Evolutionary conservation across 2,113 vertebrate species (phyloP).

Genomic region (Hepsetus odoe): DNA sequence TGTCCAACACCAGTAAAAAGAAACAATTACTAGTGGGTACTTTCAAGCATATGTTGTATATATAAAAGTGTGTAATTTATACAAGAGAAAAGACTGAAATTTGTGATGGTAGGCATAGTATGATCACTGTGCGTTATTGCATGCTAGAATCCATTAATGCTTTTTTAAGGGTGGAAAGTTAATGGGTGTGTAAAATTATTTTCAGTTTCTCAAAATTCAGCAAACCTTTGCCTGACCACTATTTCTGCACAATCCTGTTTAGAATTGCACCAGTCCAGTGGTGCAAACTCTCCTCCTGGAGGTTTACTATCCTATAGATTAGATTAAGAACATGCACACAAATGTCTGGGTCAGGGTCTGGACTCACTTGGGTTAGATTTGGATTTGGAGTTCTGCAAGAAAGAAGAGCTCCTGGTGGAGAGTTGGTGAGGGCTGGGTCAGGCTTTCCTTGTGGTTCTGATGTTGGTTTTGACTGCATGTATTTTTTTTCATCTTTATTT

Average conservation of each 20-base stretch:
- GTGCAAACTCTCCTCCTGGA: background rate
- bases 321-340: background rate
- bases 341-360: no score
- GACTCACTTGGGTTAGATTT: no score
- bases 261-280: background rate
- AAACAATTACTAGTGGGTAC: no score
- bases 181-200: no score
- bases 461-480: background rate
- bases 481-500: background rate
- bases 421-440: no score
- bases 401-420: no score
- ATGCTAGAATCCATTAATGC: constrained; percentile 4
- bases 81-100: background rate
- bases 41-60: background rate
- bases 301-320: background rate
- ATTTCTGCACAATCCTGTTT: background rate
- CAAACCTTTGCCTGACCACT: background rate
- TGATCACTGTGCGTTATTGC: constrained; percentile 11
- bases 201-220: no score
- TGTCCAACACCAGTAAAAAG: no score
- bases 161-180: no score
- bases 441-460: no score
- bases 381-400: no score
- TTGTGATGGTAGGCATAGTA: constrained; percentile 22
- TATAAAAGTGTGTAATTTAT: background rate